phyloP scores from a whole-genome alignment of 2,797 vertebrate species.

The Bovichtus diacanthus region DNA sequence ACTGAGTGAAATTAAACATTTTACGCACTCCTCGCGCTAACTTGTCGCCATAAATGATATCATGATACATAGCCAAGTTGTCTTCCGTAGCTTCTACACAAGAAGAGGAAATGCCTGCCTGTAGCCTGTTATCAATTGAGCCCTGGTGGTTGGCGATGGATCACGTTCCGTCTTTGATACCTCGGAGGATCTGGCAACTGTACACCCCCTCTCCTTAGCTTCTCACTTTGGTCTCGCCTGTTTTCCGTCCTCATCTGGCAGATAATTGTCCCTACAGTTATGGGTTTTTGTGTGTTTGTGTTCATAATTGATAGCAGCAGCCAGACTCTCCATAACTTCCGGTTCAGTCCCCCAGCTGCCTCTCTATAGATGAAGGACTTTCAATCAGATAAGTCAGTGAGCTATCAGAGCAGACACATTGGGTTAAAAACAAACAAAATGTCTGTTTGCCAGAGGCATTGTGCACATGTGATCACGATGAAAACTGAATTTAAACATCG shows the following conservation, averaged over 20 bases:
- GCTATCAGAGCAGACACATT: neutral
- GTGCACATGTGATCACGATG: neutral
- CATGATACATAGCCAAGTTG: conserved; percentile 29
- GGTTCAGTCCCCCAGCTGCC: conserved; percentile 26
- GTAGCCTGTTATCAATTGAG: conserved; percentile 74
- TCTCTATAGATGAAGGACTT: neutral
- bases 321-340: conserved; percentile 55
- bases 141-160: conserved; percentile 61
- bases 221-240: conserved; percentile 68
- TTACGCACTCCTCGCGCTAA: neutral
- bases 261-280: conserved; percentile 77
- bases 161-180: conserved; percentile 74
- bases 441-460: neutral
- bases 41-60: conserved; percentile 34
- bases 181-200: conserved; percentile 63
- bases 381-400: conserved; percentile 5
- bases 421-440: neutral
- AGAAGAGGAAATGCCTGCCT: conserved; percentile 58
- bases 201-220: conserved; percentile 47
- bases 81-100: conserved; percentile 20
- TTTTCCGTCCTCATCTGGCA: conserved; percentile 75
- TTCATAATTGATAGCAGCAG: conserved; percentile 76
- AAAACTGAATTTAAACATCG: neutral
- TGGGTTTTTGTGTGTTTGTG: conserved; percentile 52
- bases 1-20: neutral